Evolutionary conservation across 1,140 invertebrate genomes (phyloP).

Genomic region (Diabrotica undecimpunctata): DNA sequence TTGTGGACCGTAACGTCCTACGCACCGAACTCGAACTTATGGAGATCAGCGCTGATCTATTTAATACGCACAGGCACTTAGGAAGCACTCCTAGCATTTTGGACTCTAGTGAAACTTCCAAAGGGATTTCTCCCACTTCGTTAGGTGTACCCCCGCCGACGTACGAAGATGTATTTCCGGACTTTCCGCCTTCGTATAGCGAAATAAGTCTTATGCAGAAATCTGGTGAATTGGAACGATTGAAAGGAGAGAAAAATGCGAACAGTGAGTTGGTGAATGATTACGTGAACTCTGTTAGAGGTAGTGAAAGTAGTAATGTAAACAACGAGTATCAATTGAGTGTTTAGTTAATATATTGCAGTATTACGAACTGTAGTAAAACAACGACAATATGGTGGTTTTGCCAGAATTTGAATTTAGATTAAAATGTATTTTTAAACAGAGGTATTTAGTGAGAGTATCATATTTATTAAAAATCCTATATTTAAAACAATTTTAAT

Average conservation of each 20-base stretch:
- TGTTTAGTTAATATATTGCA: no score
- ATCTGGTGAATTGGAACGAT: slow-evolving; percentile 4
- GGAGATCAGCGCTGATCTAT: slow-evolving; percentile 50
- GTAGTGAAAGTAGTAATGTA: no score
- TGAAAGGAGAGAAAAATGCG: neutral
- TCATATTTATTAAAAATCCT: no score
- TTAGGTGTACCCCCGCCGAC: slow-evolving; percentile 42
- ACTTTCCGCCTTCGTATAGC: slow-evolving; percentile 48
- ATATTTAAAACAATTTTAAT: no score
- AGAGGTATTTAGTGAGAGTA: no score
- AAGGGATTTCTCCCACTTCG: slow-evolving; percentile 42
- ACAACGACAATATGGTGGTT: no score
- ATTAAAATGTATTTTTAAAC: no score
- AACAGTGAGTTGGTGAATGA: no score
- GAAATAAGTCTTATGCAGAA: slow-evolving; percentile 38
- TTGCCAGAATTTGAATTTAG: no score
- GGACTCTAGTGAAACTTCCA: slow-evolving; percentile 44
- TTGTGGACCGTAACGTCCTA: slow-evolving; percentile 54
- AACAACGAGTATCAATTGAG: no score
- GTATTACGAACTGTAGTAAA: no score
- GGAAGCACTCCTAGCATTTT: slow-evolving; percentile 43
- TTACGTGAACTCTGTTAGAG: no score
- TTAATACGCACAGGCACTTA: slow-evolving; percentile 44
- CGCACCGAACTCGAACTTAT: slow-evolving; percentile 51
- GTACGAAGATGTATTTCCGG: slow-evolving; percentile 46